phyloP scores from a whole-genome alignment of 1,140 invertebrate species.

The Coenobita brevimanus region DNA sequence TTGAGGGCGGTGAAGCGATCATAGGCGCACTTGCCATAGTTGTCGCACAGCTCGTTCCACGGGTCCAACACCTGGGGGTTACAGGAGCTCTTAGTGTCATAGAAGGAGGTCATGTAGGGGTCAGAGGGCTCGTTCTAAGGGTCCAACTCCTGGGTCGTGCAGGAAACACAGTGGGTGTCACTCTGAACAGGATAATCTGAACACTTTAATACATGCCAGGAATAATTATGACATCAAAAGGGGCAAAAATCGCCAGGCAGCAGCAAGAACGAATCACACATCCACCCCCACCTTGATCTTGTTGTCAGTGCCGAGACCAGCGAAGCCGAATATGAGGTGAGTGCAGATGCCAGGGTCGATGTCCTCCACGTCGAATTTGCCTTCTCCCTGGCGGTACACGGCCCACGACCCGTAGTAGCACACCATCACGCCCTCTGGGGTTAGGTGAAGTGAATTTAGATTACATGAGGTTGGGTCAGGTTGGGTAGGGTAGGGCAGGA shows the following conservation, averaged over 20 bases:
- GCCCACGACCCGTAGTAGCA: slow-evolving; percentile 56
- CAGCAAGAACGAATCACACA: too few relatives aligned
- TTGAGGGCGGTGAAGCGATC: slow-evolving; percentile 71
- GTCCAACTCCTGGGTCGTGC: background rate
- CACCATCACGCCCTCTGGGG: background rate
- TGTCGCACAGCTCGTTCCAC: slow-evolving; percentile 76
- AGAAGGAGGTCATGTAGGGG: background rate
- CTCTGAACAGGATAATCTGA: too few relatives aligned
- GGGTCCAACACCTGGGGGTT: slow-evolving; percentile 75
- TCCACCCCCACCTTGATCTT: slow-evolving; percentile 72
- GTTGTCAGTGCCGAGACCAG: slow-evolving; percentile 77
- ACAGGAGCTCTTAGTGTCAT: background rate
- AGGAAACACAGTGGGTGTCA: too few relatives aligned
- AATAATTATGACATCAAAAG: background rate
- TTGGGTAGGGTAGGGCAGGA: too few relatives aligned
- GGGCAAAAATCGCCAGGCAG: background rate
- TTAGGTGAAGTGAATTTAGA: too few relatives aligned
- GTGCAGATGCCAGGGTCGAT: slow-evolving; percentile 80
- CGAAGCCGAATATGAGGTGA: slow-evolving; percentile 84
- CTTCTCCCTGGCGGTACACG: slow-evolving; percentile 17
- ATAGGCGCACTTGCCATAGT: slow-evolving; percentile 72
- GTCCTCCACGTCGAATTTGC: slow-evolving; percentile 52
- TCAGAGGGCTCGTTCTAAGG: background rate
- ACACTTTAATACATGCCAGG: too few relatives aligned
- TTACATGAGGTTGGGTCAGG: too few relatives aligned